Percentiles rank a stretch among this genome's conserved stretches.
These are phyloP conservation scores for Rugalucina vietnamica DNA, from an alignment of 2,888 invertebrate species.

Conservation along the genomic window DNA sequence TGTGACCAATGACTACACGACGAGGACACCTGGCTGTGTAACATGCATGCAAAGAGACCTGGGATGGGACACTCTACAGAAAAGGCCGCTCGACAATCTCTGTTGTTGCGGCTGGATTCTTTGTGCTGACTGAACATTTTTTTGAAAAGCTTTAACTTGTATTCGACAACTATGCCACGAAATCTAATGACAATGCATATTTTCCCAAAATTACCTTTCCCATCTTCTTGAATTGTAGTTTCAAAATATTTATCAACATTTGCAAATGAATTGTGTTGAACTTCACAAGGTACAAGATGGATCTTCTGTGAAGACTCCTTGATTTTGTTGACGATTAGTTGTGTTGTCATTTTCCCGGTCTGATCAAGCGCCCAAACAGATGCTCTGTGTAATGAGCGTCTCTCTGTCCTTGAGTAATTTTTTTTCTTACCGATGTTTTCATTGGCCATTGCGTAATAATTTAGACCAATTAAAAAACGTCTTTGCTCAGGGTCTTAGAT, in stretches of 20 bases:
- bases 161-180: slow-evolving; percentile 8
- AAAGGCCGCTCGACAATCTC: no score
- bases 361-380: background rate
- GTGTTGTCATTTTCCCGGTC: slow-evolving; percentile 54
- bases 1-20: background rate
- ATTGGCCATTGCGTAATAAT: slow-evolving; percentile 19
- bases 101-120: no score
- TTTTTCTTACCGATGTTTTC: no score
- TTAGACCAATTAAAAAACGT: background rate
- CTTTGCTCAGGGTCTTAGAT: background rate
- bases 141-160: no score
- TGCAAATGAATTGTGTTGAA: slow-evolving; percentile 69
- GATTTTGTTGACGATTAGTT: slow-evolving; percentile 29
- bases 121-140: no score
- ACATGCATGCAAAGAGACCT: background rate
- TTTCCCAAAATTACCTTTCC: slow-evolving; percentile 34
- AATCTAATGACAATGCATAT: slow-evolving; percentile 22
- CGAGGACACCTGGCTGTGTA: background rate
- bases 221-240: slow-evolving; percentile 48
- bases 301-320: slow-evolving; percentile 40
- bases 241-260: slow-evolving; percentile 71
- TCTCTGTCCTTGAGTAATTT: no score
- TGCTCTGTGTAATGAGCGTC: no score
- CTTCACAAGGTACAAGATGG: slow-evolving; percentile 71
- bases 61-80: background rate